These are phyloP conservation scores for Quadroppia sp. DNA, from an alignment of 2,888 invertebrate genomes.

Conservation along the genomic window DNA sequence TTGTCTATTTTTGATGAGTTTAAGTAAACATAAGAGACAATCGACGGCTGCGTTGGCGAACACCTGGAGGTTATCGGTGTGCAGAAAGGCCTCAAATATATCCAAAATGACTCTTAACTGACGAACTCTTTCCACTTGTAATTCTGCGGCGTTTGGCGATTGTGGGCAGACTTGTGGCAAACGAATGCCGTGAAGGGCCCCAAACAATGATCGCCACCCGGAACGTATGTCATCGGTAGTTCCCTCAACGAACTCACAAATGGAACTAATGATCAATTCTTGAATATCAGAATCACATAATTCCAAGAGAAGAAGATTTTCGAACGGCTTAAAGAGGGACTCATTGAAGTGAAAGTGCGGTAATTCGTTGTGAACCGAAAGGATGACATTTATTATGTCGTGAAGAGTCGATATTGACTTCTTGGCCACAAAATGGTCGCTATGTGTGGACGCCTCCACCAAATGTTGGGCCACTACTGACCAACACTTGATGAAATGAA, in stretches of 20 bases:
- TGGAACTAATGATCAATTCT: conserved; percentile 81
- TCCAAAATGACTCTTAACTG: conserved; percentile 60
- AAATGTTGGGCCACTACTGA: conserved; percentile 86
- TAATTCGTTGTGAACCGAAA: conserved; percentile 80
- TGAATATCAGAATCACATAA: conserved; percentile 89
- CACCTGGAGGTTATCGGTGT: conserved; percentile 85
- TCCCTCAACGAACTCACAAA: conserved; percentile 93
- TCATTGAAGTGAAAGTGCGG: conserved; percentile 95
- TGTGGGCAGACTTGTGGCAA: conserved; percentile 45
- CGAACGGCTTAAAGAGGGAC: conserved; percentile 87
- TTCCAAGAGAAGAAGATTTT: conserved; percentile 87
- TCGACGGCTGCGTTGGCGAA: conserved; percentile 92
- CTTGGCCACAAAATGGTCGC: conserved; percentile 80
- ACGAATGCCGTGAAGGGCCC: conserved; percentile 79
- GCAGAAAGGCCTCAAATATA: conserved; percentile 87
- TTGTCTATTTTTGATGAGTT: conserved; percentile 50
- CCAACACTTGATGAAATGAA: conserved; percentile 88
- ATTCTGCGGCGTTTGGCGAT: not conserved
- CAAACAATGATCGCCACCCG: conserved; percentile 93
- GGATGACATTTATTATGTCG: conserved; percentile 78
- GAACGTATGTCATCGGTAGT: conserved; percentile 88
- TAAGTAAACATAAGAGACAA: conserved; percentile 81
- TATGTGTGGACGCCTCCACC: conserved; percentile 91
- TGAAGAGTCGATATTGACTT: conserved; percentile 83
- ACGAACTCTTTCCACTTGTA: conserved; percentile 44